Conservation (phyloP, 2,797 vertebrate genomes). For the Coendou prehensilis region DNA sequence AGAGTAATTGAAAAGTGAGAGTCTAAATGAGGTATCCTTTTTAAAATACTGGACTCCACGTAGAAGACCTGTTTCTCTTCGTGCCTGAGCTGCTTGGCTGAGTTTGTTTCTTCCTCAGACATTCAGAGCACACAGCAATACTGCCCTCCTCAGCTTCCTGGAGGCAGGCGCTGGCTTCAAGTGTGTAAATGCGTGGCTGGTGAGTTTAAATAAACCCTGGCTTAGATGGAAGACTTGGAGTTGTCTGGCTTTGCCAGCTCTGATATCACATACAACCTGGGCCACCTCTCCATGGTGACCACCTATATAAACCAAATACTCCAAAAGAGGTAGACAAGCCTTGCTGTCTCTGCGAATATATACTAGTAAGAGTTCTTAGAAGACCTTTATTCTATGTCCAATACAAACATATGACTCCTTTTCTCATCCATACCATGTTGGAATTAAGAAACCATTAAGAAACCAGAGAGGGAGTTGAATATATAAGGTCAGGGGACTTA, state of each 20-base stretch:
- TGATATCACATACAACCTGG: background rate
- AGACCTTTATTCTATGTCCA: background rate
- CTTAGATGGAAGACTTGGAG: background rate
- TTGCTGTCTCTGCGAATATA: background rate
- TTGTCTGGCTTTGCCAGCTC: background rate
- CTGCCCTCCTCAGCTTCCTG: constrained; percentile 89
- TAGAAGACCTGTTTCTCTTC: background rate
- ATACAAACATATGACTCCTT: background rate
- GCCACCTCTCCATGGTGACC: too few relatives aligned
- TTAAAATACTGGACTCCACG: background rate
- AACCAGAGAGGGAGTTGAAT: background rate
- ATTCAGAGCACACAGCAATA: constrained; percentile 78
- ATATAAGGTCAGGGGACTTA: background rate
- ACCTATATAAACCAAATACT: background rate
- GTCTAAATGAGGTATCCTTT: constrained; percentile 24
- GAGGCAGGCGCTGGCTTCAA: background rate
- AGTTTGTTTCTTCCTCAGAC: background rate
- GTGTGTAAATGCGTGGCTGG: background rate
- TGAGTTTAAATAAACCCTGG: background rate
- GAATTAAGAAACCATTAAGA: background rate
- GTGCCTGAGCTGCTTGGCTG: background rate
- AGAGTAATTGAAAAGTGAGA: constrained; percentile 1
- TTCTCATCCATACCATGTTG: background rate
- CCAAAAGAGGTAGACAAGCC: background rate
- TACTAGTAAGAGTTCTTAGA: background rate